Percentiles rank a stretch among this genome's conserved stretches.
phyloP scores from a whole-genome alignment of 2,797 vertebrate species.

The Aulostomus chinensis region DNA sequence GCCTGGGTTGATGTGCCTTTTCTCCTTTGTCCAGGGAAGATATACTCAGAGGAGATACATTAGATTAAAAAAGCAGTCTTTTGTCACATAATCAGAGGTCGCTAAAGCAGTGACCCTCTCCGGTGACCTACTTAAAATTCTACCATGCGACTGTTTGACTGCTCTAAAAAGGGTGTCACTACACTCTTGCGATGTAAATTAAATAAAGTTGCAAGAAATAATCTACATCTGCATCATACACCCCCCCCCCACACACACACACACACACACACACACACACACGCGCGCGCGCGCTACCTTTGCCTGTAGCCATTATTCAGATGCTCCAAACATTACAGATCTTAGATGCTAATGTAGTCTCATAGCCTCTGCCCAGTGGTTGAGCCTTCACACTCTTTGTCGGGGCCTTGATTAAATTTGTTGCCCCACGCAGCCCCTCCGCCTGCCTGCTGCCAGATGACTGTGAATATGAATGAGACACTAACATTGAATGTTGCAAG shows the following conservation, averaged over 20 bases:
- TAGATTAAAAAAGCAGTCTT: too few species aligned
- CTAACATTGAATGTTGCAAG: constrained; percentile 54
- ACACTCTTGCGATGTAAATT: constrained; percentile 33
- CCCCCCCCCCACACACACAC: too few species aligned
- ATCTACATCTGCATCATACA: constrained; percentile 9
- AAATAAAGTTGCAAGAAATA: constrained; percentile 9
- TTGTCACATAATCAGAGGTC: neutral
- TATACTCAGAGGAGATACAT: too few species aligned
- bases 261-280: too few species aligned
- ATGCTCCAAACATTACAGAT: constrained; percentile 42
- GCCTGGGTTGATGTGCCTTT: too few species aligned
- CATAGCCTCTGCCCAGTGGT: constrained; percentile 43
- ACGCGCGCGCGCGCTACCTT: too few species aligned
- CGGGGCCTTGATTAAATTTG: constrained; percentile 68
- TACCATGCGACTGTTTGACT: neutral
- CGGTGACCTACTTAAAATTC: constrained; percentile 16
- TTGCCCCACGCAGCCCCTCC: constrained; percentile 44
- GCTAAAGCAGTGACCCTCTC: constrained; percentile 1
- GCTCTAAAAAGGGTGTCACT: constrained; percentile 9
- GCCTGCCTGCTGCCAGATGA: constrained; percentile 53
- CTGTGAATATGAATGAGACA: constrained; percentile 71
- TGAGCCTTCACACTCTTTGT: constrained; percentile 43
- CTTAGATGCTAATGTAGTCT: constrained; percentile 51
- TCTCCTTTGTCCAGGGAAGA: too few species aligned
- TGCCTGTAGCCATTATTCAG: constrained; percentile 42